phyloP scores from a whole-genome alignment of 2,113 vertebrate species.

The Tupaia tana region DNA sequence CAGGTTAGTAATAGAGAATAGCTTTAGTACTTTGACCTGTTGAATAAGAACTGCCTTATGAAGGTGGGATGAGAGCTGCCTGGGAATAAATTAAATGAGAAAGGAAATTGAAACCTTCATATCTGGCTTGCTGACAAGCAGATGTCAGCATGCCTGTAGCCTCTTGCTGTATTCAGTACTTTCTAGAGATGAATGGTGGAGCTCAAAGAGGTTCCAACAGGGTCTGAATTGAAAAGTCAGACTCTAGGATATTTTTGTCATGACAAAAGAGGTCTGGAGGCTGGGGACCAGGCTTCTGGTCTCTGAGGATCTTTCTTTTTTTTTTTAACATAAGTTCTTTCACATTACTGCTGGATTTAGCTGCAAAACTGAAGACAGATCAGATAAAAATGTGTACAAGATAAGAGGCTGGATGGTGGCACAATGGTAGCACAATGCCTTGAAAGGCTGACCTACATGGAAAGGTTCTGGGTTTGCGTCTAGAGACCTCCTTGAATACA shows the following conservation, averaged over 20 bases:
- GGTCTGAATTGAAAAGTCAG: conserved; percentile 15
- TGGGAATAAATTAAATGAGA: conserved; percentile 76
- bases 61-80: conserved; percentile 78
- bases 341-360: conserved; percentile 49
- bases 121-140: conserved; percentile 66
- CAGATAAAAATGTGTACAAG: background rate
- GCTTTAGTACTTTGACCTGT: conserved; percentile 85
- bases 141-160: conserved; percentile 31
- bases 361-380: conserved; percentile 55
- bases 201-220: conserved; percentile 43
- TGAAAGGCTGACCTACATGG: no score
- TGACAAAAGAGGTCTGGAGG: conserved; percentile 46
- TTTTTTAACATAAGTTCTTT: conserved; percentile 1
- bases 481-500: no score
- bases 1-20: conserved; percentile 82
- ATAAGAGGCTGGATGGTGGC: no score
- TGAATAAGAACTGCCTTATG: conserved; percentile 81
- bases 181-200: conserved; percentile 58
- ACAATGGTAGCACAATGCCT: no score
- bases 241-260: conserved; percentile 44
- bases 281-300: background rate
- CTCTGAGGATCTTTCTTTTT: background rate
- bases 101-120: conserved; percentile 68
- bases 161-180: conserved; percentile 50
- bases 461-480: no score